Evolutionary conservation across 2,888 invertebrate genomes (phyloP), one percentile per base, ranked within the genome.

Genomic region (Axea sp.): DNA sequence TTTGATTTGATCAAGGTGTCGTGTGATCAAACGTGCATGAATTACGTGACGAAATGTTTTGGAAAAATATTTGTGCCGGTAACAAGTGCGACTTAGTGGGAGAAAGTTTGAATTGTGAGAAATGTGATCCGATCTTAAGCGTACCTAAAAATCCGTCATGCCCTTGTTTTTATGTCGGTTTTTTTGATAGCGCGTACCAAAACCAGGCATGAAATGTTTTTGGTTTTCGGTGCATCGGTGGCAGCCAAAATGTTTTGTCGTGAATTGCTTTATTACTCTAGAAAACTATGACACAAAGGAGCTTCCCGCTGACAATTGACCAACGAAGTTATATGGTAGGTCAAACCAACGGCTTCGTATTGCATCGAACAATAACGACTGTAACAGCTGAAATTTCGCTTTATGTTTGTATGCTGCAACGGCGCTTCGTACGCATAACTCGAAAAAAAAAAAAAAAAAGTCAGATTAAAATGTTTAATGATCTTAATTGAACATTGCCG

Each of bases 111-210:
- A 17, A 6, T 41, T 24, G 43, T 41, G 30, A 55, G 41, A 68
- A 47, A 41, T 31, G 30, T 57, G 14, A 19, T 31, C 15, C 53
- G 39, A 24, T 26, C 14, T 0, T 45, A 28, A 49, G 47, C 62
- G 62, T 49, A 59, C 59, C 68, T 43, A 49, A 57, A 69, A 59
- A 69, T 74, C 69, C 30, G 74, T 64, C 53, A 59, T 14, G 74
- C 64, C 64, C 57, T 62, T 39, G 49, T 67, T 73, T 60, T n/a
- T 7, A 37, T 8, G 53, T 30, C 60, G 53, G 64, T 53, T 59
- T 24, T 53, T 64, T 59, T 37, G 59, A 43, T 8, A n/a, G 49
- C 51, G 33, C 47, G 60, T 8, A 22, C 31, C 6, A 3, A 12
- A 59, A 62, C 14, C 47, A 37, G 8, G 11, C n/a, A 41, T 73